Base-by-base conservation (phyloP, 2,797 vertebrate species). In the Salmo trutta region DNA sequence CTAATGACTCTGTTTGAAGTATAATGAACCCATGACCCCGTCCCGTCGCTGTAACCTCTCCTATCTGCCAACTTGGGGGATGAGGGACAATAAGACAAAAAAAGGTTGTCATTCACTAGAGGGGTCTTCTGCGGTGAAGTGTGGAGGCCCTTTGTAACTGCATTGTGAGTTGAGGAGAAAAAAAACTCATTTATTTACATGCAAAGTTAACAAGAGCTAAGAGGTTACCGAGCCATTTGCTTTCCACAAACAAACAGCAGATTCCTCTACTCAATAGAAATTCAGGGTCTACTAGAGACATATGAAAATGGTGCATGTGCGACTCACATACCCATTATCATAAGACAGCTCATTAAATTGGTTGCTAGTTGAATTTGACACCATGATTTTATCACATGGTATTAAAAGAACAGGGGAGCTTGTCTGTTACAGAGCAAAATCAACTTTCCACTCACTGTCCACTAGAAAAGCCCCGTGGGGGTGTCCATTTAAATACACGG, bases 1-100 rank as follows among this genome's bases (percentile, higher is more conserved):
- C 93, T 95, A 95, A 95, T 95, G 95, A 96, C 93, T 94, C 93
- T 89, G 94, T 95, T 95, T 95, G 94, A 96, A 95, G 93, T 95
- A 93, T 94, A 94, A 95, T 95, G 95, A 95, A 95, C 94, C 94
- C 94, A 91, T 94, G 95, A 95, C 93, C 93, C 92, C 93, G 92
- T 94, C 92, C 93, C 86, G 91, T 80, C 93, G 88, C 87, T 87
- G 87, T 92, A 92, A 94, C 93, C 93, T 91, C 87, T 87, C 82
- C 86, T 82, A 92, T 94, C 85, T 91, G 92, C 88, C 93, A 87
- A 93, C 89, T 93, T 90, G 82, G 75, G 73, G 33, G 75, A 83
- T 71, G 41, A 56, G 59, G 71, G 71, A 86, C 80, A 78, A 79
- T 76, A 81, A 83, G 56, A 83, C 75, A 77, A 64, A 76, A 76